Base-by-base conservation (phyloP, 2,113 vertebrate genomes). In the Struthio camelus region DNA sequence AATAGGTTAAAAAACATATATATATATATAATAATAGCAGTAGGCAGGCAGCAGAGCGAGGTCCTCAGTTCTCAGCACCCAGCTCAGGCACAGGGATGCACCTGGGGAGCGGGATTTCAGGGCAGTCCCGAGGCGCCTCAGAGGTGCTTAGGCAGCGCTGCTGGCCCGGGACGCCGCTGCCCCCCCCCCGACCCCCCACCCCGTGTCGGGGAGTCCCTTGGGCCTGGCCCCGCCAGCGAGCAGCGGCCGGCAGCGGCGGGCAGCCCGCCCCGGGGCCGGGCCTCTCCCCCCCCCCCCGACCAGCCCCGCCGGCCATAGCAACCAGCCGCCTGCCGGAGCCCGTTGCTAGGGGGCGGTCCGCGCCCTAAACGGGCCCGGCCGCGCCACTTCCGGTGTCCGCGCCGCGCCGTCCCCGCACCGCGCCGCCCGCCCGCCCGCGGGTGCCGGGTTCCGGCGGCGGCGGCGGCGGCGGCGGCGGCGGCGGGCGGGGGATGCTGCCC, bases 321-420 rank as follows among this genome's bases (percentile, higher is more conserved):
- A 54, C 90, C 46, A 4, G 13, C 32, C 50, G 18, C 56, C 27
- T 10, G 28, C 48, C 34, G 27, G 73, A 23, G 59, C 71, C 42
- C 28, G 91, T 95, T 67, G 88, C 88, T 44, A 77, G 44, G 76
- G 76, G 72, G 69, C 64, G 10, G 77, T 81, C 46, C 87, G 25
- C 2, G 1, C 53, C 5, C 15, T 84, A 40, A 32, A 28, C 8
- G 10, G n/a, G 13, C 11, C 73, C 71, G 46, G 25, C 8, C 12
- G 11, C 58, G 42, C 53, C 44, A 54, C 58, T 95, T 96, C 96
- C 88, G 90, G 66, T 38, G 6, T 6, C 6, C 27, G 9, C 10
- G 10, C 46, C n/a, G n/a, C 34, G 27, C n/a, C 54, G 6, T 17
- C 98, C 98, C 98, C 98, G 81, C n/a, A 93, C 77, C 91, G 65